Evolutionary conservation across 2,888 invertebrate genomes (phyloP), one percentile per base, ranked within the genome.

Genomic region (Torymus tubicola): DNA sequence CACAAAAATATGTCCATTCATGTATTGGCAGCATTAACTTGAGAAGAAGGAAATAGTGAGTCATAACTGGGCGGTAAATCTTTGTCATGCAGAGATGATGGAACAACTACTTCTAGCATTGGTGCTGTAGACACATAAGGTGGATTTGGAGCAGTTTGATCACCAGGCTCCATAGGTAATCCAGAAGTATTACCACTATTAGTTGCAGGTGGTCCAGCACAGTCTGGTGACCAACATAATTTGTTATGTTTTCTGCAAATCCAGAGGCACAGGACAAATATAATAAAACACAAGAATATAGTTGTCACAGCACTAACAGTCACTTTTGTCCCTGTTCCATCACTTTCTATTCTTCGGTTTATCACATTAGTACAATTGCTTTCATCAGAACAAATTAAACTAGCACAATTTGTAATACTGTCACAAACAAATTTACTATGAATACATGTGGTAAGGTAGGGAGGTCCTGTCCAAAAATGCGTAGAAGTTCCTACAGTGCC

Each of bases 51-150:
- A 85, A 93, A 93, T 69, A 93, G 86, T 64, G 93, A 92, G 77
- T 93, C 93, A 82, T 93, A 93, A 58, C 93, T 92, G 8, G 93
- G 93, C 1, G 93, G 93, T 77, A 93, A 87, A 88, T 93, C 93
- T 85, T 93, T 93, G 84, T 93, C 92, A 13, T 89, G 89, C 13
- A 90, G 89, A 2, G 88, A 84, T 11, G 90, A 84, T 18, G 90
- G 84, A 21, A 89, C 87, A 1, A 88, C 87, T 1, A 91, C 88
- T 81, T 90, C 88, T 14, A 90, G 80, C 89, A 90, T 89, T 2
- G 90, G 91, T 5, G 91, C 90, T 1, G 90, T 85, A 3, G 90
- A 85, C 13, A 88, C 85, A 1, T 85, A 81, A 14, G 85, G 86
- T 16, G 83, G 80, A 55, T 89, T 88, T 2, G 86, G 81, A 10